These are phyloP conservation scores for Sminthopsis crassicaudata DNA, from an alignment of 2,113 vertebrate species.

Conservation along the genomic window DNA sequence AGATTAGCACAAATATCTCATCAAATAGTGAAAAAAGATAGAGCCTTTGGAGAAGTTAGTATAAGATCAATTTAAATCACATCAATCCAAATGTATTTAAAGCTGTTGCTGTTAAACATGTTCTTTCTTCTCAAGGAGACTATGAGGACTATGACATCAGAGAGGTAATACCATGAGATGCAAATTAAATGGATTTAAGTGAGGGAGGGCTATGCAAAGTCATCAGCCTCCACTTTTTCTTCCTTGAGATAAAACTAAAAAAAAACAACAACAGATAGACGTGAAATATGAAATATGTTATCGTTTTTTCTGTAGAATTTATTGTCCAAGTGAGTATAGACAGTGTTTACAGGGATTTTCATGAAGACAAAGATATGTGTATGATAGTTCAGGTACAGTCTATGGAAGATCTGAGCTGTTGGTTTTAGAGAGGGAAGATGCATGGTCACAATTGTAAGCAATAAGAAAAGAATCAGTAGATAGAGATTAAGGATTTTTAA, in stretches of 20 bases:
- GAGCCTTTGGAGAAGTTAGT: neutral
- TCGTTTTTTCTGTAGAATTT: neutral
- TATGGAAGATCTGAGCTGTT: neutral
- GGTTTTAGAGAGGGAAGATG: neutral
- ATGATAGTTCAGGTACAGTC: neutral
- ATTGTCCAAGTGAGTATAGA: neutral
- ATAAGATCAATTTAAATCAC: neutral
- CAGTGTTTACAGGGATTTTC: neutral
- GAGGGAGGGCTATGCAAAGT: too few species aligned
- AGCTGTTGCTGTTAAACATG: too few species aligned
- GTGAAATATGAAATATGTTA: neutral
- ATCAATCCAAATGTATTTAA: neutral
- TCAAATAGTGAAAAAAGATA: neutral
- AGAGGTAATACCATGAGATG: too few species aligned
- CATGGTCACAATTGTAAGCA: neutral
- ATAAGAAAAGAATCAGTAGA: neutral
- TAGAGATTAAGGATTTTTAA: neutral
- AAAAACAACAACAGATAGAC: neutral
- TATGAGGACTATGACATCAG: too few species aligned
- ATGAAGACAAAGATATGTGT: neutral
- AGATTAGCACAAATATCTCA: neutral
- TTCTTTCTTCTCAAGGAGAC: too few species aligned
- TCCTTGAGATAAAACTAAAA: neutral
- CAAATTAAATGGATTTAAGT: too few species aligned
- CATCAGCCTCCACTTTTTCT: too few species aligned